Conservation (phyloP, 2,888 invertebrate species). For the Pheosia gnoma region DNA sequence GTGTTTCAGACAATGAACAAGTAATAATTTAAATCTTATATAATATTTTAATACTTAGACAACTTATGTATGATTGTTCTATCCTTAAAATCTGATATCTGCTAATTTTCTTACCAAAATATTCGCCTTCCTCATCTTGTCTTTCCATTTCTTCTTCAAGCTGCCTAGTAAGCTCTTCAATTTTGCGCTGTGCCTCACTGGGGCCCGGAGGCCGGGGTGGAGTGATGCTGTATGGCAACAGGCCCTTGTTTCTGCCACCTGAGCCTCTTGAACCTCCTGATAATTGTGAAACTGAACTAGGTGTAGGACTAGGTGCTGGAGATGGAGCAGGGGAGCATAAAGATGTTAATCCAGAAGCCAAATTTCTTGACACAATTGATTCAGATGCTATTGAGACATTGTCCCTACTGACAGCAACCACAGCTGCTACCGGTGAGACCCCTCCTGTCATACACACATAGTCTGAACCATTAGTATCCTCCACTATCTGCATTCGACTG, state of each 20-base stretch:
- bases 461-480: constrained; percentile 90
- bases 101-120: constrained; percentile 89
- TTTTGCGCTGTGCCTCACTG: constrained; percentile 96
- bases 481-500: constrained; percentile 81
- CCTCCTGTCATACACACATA: constrained; percentile 94
- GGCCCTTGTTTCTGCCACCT: constrained; percentile 84
- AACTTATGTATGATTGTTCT: no score
- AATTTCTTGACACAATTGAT: constrained; percentile 67
- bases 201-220: constrained; percentile 94
- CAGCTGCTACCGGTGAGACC: constrained; percentile 74
- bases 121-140: constrained; percentile 97
- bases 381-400: constrained; percentile 70
- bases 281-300: constrained; percentile 84
- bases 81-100: no score
- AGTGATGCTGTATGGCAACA: constrained; percentile 94
- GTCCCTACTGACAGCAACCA: constrained; percentile 74
- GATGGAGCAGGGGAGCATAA: constrained; percentile 82
- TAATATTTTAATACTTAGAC: no score
- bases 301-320: constrained; percentile 87
- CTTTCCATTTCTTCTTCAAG: constrained; percentile 98
- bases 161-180: constrained; percentile 95
- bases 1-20: no score
- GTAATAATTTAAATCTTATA: no score
- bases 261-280: constrained; percentile 85
- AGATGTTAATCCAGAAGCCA: constrained; percentile 74